These are phyloP conservation scores for Galleria mellonella DNA, from an alignment of 1,140 invertebrate genomes.

Conservation along the genomic window DNA sequence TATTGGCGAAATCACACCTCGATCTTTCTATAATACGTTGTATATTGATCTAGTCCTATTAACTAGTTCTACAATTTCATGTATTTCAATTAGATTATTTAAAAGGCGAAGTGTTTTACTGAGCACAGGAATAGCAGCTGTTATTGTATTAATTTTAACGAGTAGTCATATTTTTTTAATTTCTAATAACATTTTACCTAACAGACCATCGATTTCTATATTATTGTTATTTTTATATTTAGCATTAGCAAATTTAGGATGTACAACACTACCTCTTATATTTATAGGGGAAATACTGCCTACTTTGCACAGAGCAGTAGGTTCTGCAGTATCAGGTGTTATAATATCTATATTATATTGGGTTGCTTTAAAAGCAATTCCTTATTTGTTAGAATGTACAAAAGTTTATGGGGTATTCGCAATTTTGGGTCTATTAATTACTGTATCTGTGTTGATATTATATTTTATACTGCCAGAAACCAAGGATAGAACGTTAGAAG, in stretches of 20 bases:
- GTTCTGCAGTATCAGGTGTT: constrained; percentile 30
- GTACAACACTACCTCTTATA: constrained; percentile 44
- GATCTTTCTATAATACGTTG: constrained; percentile 47
- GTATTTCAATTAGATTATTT: constrained; percentile 33
- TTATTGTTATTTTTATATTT: constrained; percentile 40
- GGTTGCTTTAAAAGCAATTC: constrained; percentile 35
- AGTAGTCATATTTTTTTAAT: constrained; percentile 35
- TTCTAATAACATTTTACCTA: constrained; percentile 21
- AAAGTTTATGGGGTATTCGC: constrained; percentile 47
- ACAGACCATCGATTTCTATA: constrained; percentile 32
- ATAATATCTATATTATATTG: constrained; percentile 25
- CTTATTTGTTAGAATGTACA: constrained; percentile 30
- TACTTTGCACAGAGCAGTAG: constrained; percentile 35
- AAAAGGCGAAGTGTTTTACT: constrained; percentile 41
- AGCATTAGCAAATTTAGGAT: constrained; percentile 44
- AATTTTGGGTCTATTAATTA: constrained; percentile 32
- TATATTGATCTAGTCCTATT: constrained; percentile 47
- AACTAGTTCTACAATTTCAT: constrained; percentile 23
- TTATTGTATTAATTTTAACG: constrained; percentile 24
- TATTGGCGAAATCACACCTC: constrained; percentile 31
- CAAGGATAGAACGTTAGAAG: neutral
- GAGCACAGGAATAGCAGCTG: constrained; percentile 29
- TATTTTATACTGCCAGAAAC: constrained; percentile 22
- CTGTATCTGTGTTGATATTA: constrained; percentile 17
- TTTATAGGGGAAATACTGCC: constrained; percentile 51